Conservation (phyloP, 2,888 invertebrate genomes). For the Horisme vitalbata region DNA sequence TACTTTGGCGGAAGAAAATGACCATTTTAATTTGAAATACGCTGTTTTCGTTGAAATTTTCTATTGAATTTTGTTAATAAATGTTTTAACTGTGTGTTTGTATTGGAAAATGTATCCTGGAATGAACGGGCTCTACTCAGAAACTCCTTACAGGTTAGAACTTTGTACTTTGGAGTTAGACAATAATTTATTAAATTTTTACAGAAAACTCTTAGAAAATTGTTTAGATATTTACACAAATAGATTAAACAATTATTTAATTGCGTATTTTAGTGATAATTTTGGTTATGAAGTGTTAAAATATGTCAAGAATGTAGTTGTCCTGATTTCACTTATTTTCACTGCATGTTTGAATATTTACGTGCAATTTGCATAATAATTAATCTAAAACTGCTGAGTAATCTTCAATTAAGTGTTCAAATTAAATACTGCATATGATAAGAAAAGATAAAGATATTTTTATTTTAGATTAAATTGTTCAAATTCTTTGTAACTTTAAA, state of each 20-base stretch:
- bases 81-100: slow-evolving; percentile 39
- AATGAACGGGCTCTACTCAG: slow-evolving; percentile 73
- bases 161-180: slow-evolving; percentile 20
- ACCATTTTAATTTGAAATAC: slow-evolving; percentile 35
- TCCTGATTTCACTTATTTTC: slow-evolving; percentile 32
- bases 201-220: slow-evolving; percentile 2
- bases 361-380: neutral
- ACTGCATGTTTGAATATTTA: slow-evolving; percentile 11
- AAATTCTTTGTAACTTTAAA: too few species aligned
- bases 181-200: slow-evolving; percentile 10
- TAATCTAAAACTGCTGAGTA: too few species aligned
- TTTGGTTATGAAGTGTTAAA: slow-evolving; percentile 10
- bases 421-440: too few species aligned
- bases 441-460: too few species aligned
- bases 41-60: slow-evolving; percentile 34
- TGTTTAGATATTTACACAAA: neutral
- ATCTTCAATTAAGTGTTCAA: too few species aligned
- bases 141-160: slow-evolving; percentile 74
- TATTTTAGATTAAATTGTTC: too few species aligned
- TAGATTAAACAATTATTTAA: neutral
- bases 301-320: slow-evolving; percentile 26
- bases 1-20: slow-evolving; percentile 53
- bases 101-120: slow-evolving; percentile 63
- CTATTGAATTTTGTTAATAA: slow-evolving; percentile 37
- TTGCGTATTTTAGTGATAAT: neutral